Percentiles rank a stretch among this genome's conserved stretches.
Evolutionary conservation across 2,888 invertebrate species (phyloP).

Genomic region (Argyra leucocephala): DNA sequence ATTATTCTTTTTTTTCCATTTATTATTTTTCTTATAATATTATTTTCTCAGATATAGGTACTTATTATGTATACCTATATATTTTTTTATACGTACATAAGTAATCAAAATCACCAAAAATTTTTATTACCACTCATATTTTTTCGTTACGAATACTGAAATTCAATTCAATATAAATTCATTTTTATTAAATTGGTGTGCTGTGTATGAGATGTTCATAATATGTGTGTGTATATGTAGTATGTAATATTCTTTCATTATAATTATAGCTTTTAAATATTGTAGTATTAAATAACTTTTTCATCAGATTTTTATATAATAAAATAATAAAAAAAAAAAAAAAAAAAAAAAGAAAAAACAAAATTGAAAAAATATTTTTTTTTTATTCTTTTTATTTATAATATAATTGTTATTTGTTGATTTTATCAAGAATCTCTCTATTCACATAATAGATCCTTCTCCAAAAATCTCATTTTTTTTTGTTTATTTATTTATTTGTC

Average conservation of each 20-base stretch:
- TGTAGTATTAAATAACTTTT: background rate
- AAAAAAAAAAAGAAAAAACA: background rate
- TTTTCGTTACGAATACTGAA: background rate
- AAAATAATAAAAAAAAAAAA: too few relatives aligned
- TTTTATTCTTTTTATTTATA: constrained; percentile 1
- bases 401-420: constrained; percentile 6
- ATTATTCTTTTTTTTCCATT: too few relatives aligned
- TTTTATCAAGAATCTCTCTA: background rate
- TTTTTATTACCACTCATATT: background rate
- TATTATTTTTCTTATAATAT: too few relatives aligned
- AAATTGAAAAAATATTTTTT: background rate
- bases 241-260: background rate
- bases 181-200: background rate
- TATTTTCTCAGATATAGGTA: too few relatives aligned
- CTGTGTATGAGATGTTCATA: too few relatives aligned
- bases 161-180: background rate
- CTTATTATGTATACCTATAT: too few relatives aligned
- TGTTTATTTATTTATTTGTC: background rate
- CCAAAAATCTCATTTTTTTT: background rate
- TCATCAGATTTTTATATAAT: background rate
- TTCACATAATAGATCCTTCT: background rate
- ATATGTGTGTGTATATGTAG: background rate
- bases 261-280: constrained; percentile 1
- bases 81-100: too few relatives aligned
- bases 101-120: too few relatives aligned